Conservation (phyloP, 2,888 invertebrate genomes). For the Drosophila anomalata region DNA sequence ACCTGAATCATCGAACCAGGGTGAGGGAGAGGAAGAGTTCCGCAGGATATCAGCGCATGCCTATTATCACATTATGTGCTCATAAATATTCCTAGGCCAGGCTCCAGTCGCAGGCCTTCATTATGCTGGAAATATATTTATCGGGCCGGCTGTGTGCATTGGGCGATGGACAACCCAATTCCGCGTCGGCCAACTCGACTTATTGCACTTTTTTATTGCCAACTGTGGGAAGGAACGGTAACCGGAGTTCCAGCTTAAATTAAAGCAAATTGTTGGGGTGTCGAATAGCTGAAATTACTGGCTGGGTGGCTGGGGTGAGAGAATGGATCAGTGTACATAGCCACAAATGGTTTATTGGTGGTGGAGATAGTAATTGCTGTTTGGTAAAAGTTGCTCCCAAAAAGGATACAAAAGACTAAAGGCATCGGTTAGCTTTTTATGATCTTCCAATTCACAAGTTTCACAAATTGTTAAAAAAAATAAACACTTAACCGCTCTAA, state of each 20-base stretch:
- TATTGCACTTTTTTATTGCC: conserved; percentile 51
- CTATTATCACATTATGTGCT: conserved; percentile 75
- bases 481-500: conserved; percentile 40
- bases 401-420: not conserved
- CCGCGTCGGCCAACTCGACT: conserved; percentile 18
- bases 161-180: conserved; percentile 42
- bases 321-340: conserved; percentile 2
- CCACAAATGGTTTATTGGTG: conserved; percentile 10
- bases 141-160: conserved; percentile 28
- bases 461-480: conserved; percentile 12
- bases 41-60: conserved; percentile 79
- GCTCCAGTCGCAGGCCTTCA: conserved; percentile 55
- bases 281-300: conserved; percentile 37
- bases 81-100: conserved; percentile 74
- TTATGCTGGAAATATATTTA: conserved; percentile 57
- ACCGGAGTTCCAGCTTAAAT: conserved; percentile 55
- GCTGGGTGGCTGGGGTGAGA: conserved; percentile 20
- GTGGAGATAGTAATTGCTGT: conserved; percentile 1
- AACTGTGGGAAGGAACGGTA: conserved; percentile 40
- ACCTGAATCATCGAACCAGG: conserved; percentile 43
- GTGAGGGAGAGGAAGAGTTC: conserved; percentile 57
- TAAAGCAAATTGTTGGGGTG: conserved; percentile 48
- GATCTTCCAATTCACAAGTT: not conserved
- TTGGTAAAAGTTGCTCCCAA: too few relatives aligned
- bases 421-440: not conserved